A percentile compares a stretch with the other conserved stretches of the same genome.
Evolutionary conservation across 2,797 vertebrate genomes (phyloP).

Genomic region (Ciconia nigra): DNA sequence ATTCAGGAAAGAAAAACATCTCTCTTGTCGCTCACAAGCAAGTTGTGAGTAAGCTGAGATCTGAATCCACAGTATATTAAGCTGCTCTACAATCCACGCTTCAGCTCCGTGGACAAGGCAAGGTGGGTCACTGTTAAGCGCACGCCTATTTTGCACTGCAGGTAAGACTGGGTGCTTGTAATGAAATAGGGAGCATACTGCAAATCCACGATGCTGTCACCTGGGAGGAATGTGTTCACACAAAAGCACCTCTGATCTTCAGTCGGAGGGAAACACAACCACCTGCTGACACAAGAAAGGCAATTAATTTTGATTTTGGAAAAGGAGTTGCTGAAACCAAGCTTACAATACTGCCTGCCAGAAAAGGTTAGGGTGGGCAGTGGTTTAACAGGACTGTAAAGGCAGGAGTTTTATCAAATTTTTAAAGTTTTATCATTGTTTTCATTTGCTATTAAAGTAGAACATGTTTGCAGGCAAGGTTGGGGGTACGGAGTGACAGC

Average conservation of each 20-base stretch:
- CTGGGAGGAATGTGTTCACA: background rate
- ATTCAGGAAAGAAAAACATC: background rate
- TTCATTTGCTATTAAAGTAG: background rate
- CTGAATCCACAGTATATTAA: background rate
- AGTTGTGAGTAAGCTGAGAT: background rate
- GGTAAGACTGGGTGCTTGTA: background rate
- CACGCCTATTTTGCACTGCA: fast-evolving
- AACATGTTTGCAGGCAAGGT: background rate
- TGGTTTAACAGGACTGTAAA: background rate
- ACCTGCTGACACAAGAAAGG: background rate
- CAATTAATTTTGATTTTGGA: background rate
- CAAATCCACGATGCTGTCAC: background rate
- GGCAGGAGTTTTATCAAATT: background rate
- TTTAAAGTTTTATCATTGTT: background rate
- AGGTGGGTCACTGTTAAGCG: background rate
- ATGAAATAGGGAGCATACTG: fast-evolving
- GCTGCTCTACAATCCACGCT: fast-evolving
- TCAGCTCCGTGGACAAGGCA: background rate
- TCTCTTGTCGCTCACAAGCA: background rate
- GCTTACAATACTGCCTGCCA: background rate
- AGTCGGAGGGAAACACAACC: background rate
- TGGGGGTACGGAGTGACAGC: background rate
- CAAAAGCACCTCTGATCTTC: background rate
- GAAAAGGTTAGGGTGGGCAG: background rate
- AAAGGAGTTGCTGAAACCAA: background rate